phyloP scores from a whole-genome alignment of 2,113 vertebrate species.

The Octodon degus region DNA sequence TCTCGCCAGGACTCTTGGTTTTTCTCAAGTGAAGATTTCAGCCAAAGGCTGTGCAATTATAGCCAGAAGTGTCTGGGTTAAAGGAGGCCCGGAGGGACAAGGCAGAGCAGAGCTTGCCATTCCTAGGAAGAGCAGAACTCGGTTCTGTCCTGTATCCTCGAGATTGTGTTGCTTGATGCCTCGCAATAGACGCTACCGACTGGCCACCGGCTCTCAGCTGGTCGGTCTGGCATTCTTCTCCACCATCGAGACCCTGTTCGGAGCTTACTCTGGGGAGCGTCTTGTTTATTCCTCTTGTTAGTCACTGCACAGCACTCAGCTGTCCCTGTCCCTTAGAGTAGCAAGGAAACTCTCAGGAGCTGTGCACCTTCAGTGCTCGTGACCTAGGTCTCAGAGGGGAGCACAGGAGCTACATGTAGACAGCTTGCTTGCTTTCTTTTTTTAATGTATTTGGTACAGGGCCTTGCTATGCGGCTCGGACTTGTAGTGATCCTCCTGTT shows the following conservation, averaged over 20 bases:
- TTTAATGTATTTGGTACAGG: no score
- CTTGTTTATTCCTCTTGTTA: background rate
- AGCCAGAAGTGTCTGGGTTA: slow-evolving; percentile 75
- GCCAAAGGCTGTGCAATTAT: slow-evolving; percentile 65
- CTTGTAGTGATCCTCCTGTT: no score
- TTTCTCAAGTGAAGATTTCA: slow-evolving; percentile 65
- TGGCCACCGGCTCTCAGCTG: no score
- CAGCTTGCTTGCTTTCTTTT: no score
- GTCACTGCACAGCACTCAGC: background rate
- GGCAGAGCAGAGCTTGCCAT: background rate
- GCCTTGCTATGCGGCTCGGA: no score
- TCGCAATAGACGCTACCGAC: background rate
- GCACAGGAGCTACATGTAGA: background rate
- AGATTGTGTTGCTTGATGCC: no score
- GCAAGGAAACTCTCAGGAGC: background rate
- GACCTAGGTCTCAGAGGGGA: background rate
- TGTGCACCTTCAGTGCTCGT: background rate
- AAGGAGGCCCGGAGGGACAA: slow-evolving; percentile 17
- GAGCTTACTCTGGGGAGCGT: background rate
- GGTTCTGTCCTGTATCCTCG: background rate
- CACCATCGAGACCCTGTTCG: background rate
- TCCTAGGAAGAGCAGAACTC: background rate
- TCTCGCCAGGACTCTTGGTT: slow-evolving; percentile 54
- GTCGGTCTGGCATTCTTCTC: background rate
- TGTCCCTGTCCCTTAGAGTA: background rate